Conservation (phyloP, 64 coral and sea anemone genomes). For the Pachyseris speciosa region DNA sequence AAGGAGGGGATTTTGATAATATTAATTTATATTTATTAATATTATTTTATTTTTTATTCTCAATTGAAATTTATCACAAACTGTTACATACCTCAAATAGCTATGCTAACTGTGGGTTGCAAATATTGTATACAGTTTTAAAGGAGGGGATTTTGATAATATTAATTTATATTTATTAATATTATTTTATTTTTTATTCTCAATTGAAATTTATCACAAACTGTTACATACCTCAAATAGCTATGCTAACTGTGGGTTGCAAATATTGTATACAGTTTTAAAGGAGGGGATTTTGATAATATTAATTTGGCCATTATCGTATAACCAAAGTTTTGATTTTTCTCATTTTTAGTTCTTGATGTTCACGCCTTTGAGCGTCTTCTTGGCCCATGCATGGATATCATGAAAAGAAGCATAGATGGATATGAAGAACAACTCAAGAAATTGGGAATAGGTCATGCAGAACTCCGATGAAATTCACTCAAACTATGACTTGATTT, state of each 20-base stretch:
- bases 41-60: too few relatives aligned
- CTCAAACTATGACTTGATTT: neutral
- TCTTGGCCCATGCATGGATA: constrained; percentile 98
- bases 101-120: too few relatives aligned
- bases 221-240: too few relatives aligned
- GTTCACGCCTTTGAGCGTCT: constrained; percentile 99
- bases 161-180: too few relatives aligned
- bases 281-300: neutral
- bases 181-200: too few relatives aligned
- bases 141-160: neutral
- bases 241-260: too few relatives aligned
- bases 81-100: too few relatives aligned
- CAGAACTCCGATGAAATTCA: constrained; percentile 79
- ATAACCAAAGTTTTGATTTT: neutral
- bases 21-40: too few relatives aligned
- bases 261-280: too few relatives aligned
- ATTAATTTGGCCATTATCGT: neutral
- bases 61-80: too few relatives aligned
- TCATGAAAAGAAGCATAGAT: constrained; percentile 97
- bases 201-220: too few relatives aligned
- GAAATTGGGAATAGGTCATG: constrained; percentile 87
- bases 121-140: too few relatives aligned
- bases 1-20: neutral
- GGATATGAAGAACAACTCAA: constrained; percentile 95
- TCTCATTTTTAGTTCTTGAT: constrained; percentile 88